These are phyloP conservation scores for Onychorhynchus coronatus DNA, from an alignment of 2,113 vertebrate genomes.

Conservation along the genomic window DNA sequence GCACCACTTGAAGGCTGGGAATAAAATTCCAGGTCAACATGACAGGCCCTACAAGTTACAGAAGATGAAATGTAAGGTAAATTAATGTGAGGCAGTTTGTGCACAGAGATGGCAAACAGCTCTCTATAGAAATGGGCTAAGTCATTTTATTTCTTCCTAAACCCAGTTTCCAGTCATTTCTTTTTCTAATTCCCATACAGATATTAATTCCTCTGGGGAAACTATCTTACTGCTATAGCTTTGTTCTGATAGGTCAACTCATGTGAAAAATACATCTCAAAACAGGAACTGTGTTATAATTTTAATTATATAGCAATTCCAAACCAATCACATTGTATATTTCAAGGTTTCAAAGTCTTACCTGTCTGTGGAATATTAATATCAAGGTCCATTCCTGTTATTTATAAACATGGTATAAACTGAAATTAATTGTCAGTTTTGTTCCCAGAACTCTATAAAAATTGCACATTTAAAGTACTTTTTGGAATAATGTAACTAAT, in stretches of 20 bases:
- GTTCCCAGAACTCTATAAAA: neutral
- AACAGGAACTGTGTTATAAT: neutral
- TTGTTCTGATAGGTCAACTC: neutral
- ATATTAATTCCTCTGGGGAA: neutral
- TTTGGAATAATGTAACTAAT: neutral
- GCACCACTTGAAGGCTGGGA: neutral
- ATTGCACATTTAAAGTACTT: neutral
- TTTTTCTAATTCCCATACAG: neutral
- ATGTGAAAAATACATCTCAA: neutral
- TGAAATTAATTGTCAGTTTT: neutral
- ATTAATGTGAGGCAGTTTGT: neutral
- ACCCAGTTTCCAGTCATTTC: neutral
- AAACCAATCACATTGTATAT: neutral
- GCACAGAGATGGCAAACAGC: neutral
- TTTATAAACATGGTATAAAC: neutral
- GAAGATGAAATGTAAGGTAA: neutral
- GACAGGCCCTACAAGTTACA: neutral
- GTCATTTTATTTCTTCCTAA: neutral
- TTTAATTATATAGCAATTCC: neutral
- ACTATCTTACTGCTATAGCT: neutral
- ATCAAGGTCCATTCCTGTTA: neutral
- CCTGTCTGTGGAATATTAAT: neutral
- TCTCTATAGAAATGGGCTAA: neutral
- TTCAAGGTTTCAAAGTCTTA: neutral
- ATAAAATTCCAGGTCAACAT: neutral